phyloP scores from a whole-genome alignment of 2,113 vertebrate genomes.

The Leucosticte australis region DNA sequence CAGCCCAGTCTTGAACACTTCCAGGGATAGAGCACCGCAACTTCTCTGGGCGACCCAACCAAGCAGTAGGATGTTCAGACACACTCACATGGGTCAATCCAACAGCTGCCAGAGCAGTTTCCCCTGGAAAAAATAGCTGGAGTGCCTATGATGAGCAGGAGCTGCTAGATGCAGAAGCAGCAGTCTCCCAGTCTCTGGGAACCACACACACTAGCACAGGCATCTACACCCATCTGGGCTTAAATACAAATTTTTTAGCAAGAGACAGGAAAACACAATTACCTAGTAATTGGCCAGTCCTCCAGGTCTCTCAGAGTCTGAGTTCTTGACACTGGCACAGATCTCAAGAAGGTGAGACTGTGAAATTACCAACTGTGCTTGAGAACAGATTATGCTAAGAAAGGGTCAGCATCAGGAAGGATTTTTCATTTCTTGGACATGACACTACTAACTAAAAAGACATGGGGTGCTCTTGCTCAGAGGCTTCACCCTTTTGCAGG shows the following conservation, averaged over 20 bases:
- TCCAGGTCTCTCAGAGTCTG: neutral
- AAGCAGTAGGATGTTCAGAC: neutral
- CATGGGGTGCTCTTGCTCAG: neutral
- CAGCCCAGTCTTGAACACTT: neutral
- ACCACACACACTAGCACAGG: accelerated
- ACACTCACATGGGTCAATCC: neutral
- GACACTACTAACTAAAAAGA: neutral
- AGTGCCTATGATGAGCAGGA: neutral
- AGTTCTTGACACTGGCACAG: neutral
- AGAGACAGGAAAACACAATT: neutral
- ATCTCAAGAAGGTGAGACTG: neutral
- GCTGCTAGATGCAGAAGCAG: accelerated
- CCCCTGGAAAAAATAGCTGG: accelerated
- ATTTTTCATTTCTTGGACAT: neutral
- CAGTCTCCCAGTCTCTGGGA: accelerated
- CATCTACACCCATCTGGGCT: accelerated
- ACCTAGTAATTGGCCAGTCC: neutral
- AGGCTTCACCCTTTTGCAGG: neutral
- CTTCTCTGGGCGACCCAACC: neutral
- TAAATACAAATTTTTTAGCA: neutral
- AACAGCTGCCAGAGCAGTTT: neutral
- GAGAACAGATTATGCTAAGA: neutral
- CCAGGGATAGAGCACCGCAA: neutral
- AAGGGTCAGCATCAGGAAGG: neutral
- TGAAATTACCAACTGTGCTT: neutral